Evolutionary conservation across 2,113 vertebrate species (phyloP), one percentile per base, ranked within the genome.

Genomic region (Melanostigma gelatinosum): DNA sequence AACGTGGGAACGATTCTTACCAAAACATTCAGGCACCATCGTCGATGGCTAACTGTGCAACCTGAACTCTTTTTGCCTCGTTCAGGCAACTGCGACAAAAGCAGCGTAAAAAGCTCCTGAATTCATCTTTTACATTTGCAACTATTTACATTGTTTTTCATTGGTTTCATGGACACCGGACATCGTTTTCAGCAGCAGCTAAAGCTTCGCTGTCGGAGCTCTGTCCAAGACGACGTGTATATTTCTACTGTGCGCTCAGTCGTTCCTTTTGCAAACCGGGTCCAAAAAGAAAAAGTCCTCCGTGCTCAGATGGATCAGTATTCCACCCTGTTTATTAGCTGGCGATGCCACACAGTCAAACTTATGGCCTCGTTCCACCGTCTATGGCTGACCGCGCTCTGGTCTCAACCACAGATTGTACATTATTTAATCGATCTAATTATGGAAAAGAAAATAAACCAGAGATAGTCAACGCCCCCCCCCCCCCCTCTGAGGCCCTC

Each of bases 401-500:
- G 86, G 81, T 88, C 88, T 87, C 90, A 7, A 85, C 83, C 85
- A 83, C 88, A 91, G 87, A 89, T 88, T 91, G 80, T 85, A 86
- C 85, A 88, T 89, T 80, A 93, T 87, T 93, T 91, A 86, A 93
- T 92, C 79, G 70, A 90, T 94, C 93, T 93, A 93, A 93, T 93
- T 91, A 92, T 87, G 92, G 90, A 89, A 93, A 94, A 93, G 80
- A 93, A 93, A 95, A 89, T 91, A 91, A 94, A 93, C 85, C 90
- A 89, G 90, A 95, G 89, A 94, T 89, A 84, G 86, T 79, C 79
- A 46, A 50, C 22, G 64, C 58, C 85, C 72, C 40, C 29, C 58
- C 10, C 13, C 54, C 48, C 63, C 83, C 55, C 54, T 78, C 77
- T 77, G 86, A 93, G 92, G 87, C 85, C 93, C 91, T 88, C 86